Evolutionary conservation across 2,113 vertebrate genomes (phyloP).

Genomic region (Pipa parva): DNA sequence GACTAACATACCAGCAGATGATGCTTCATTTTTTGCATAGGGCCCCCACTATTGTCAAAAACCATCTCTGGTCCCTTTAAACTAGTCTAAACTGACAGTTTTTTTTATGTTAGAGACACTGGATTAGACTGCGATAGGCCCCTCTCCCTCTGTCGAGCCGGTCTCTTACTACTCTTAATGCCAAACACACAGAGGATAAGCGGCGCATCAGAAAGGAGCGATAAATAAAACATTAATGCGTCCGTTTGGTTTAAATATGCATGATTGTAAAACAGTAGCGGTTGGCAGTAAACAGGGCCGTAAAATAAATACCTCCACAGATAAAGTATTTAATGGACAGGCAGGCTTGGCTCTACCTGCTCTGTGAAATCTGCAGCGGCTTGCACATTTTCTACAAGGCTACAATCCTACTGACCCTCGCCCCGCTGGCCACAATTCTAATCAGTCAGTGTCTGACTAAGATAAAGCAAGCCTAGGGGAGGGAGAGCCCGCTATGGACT

Average conservation of each 20-base stretch:
- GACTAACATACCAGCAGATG: too few relatives aligned
- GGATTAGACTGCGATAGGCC: neutral
- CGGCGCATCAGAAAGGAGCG: constrained; percentile 14
- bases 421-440: too few relatives aligned
- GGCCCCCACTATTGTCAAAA: too few relatives aligned
- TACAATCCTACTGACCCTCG: neutral
- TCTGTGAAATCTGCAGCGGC: neutral
- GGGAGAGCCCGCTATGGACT: too few relatives aligned
- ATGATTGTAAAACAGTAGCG: constrained; percentile 39
- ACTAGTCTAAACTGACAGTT: too few relatives aligned
- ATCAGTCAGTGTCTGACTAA: too few relatives aligned
- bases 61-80: too few relatives aligned
- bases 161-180: neutral
- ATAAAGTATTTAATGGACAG: constrained; percentile 37
- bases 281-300: constrained; percentile 38
- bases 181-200: constrained; percentile 15
- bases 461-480: too few relatives aligned
- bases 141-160: neutral
- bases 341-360: neutral
- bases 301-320: constrained; percentile 40
- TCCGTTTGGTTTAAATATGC: constrained; percentile 39
- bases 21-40: too few relatives aligned
- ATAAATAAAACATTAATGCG: constrained; percentile 40
- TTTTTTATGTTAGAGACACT: too few relatives aligned
- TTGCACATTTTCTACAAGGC: neutral